Conservation (phyloP, 1,140 invertebrate genomes). For the Phenacoccus solenopsis region DNA sequence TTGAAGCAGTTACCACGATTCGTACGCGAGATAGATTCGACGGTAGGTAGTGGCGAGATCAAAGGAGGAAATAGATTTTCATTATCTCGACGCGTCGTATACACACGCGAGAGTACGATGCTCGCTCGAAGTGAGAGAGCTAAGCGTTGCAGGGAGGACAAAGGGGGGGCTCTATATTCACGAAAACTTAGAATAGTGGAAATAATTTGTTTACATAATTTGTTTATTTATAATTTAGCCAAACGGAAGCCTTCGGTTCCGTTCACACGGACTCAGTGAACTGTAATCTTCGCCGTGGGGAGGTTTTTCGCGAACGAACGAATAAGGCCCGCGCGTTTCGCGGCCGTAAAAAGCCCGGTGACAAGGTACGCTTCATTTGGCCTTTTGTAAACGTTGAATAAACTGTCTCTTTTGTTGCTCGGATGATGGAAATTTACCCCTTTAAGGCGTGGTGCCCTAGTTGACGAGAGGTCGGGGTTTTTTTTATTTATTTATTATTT, state of each 20-base stretch:
- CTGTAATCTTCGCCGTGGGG: not conserved
- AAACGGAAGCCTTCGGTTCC: constrained; percentile 1
- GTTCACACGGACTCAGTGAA: constrained; percentile 9
- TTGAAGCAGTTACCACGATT: too few relatives aligned
- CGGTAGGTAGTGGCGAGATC: too few relatives aligned
- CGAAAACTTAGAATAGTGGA: constrained; percentile 15
- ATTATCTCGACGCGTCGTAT: too few relatives aligned
- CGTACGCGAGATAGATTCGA: too few relatives aligned
- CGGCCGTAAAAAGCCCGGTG: constrained; percentile 5
- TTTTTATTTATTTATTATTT: too few relatives aligned
- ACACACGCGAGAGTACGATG: too few relatives aligned
- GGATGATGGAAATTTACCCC: constrained; percentile 5
- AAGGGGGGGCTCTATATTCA: not conserved
- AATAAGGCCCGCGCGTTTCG: not conserved
- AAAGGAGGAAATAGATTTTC: too few relatives aligned
- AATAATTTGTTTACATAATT: constrained; percentile 18
- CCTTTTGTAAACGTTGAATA: constrained; percentile 15
- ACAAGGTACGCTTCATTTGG: constrained; percentile 16
- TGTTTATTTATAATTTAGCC: constrained; percentile 16
- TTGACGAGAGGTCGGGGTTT: too few relatives aligned
- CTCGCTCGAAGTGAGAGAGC: too few relatives aligned
- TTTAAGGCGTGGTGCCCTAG: constrained; percentile 11
- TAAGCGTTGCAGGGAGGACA: too few relatives aligned
- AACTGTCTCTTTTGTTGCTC: constrained; percentile 12
- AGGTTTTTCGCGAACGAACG: not conserved